Percentiles rank a stretch among this genome's conserved stretches.
phyloP scores from a whole-genome alignment of 2,888 invertebrate species.

The Leptogaster cylindrica region DNA sequence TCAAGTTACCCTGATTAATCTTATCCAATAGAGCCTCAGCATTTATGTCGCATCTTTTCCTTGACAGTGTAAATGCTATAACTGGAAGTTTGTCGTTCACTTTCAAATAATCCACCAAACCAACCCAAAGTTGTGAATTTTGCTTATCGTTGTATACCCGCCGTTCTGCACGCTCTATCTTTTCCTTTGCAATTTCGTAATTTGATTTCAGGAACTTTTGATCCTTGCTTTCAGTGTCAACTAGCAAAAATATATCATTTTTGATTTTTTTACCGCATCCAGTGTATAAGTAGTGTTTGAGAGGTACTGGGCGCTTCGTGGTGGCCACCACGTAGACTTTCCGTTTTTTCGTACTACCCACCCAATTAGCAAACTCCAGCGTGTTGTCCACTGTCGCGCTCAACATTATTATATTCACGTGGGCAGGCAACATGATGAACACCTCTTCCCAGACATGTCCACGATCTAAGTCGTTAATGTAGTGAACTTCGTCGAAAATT shows the following conservation, averaged over 20 bases:
- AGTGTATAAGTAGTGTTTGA: conserved; percentile 93
- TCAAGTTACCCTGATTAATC: conserved; percentile 76
- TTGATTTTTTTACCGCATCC: conserved; percentile 71
- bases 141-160: conserved; percentile 51
- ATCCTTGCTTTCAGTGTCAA: conserved; percentile 80
- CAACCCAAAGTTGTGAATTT: conserved; percentile 83
- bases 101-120: conserved; percentile 82
- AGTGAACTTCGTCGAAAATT: conserved; percentile 99
- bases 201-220: conserved; percentile 72
- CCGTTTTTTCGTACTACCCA: conserved; percentile 83
- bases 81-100: conserved; percentile 87
- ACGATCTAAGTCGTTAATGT: conserved; percentile 95
- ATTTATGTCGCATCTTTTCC: conserved; percentile 67
- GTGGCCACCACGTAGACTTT: conserved; percentile 95
- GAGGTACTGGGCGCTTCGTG: conserved; percentile 89
- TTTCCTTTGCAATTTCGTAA: conserved; percentile 67
- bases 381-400: conserved; percentile 99
- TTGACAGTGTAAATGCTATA: conserved; percentile 91
- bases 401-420: conserved; percentile 94
- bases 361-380: conserved; percentile 93
- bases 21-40: conserved; percentile 67
- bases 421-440: conserved; percentile 90
- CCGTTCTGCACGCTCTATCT: conserved; percentile 60
- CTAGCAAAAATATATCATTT: conserved; percentile 77
- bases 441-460: conserved; percentile 99